These are phyloP conservation scores for Prosopocoilus inquinatus DNA, from an alignment of 2,888 invertebrate genomes.

Conservation along the genomic window DNA sequence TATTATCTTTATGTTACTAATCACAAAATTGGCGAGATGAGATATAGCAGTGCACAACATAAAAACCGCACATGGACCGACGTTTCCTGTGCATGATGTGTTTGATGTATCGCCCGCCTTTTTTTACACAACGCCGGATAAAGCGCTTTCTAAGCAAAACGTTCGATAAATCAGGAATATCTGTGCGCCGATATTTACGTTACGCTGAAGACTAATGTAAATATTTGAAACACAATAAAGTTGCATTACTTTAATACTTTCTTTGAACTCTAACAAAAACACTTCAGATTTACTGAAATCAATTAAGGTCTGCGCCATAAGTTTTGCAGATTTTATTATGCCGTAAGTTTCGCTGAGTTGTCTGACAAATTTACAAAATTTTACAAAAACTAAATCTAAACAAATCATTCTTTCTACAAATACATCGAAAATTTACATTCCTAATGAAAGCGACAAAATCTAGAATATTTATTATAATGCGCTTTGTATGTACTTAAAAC, in stretches of 20 bases:
- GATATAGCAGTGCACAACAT: too few species aligned
- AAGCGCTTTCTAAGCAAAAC: slow-evolving; percentile 12
- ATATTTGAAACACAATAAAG: slow-evolving; percentile 20
- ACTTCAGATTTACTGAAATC: not conserved
- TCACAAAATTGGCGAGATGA: too few species aligned
- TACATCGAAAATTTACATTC: too few species aligned
- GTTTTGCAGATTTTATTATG: not conserved
- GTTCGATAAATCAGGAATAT: slow-evolving; percentile 14
- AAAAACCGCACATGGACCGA: too few species aligned
- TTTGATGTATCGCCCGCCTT: slow-evolving; percentile 10
- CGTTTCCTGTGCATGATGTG: not conserved
- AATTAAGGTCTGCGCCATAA: not conserved
- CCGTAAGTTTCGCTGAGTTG: not conserved
- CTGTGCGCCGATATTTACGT: slow-evolving; percentile 16
- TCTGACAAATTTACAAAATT: too few species aligned
- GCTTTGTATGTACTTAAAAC: too few species aligned
- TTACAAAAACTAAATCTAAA: too few species aligned
- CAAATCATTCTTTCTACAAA: too few species aligned
- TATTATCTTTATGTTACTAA: not conserved
- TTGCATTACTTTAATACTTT: slow-evolving; percentile 17
- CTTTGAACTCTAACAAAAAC: slow-evolving; percentile 14
- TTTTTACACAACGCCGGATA: slow-evolving; percentile 6
- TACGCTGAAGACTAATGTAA: slow-evolving; percentile 18
- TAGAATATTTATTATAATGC: too few species aligned
- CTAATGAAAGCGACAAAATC: too few species aligned